These are phyloP conservation scores for Amazonetta brasiliensis DNA, from an alignment of 2,797 vertebrate species.

Conservation along the genomic window DNA sequence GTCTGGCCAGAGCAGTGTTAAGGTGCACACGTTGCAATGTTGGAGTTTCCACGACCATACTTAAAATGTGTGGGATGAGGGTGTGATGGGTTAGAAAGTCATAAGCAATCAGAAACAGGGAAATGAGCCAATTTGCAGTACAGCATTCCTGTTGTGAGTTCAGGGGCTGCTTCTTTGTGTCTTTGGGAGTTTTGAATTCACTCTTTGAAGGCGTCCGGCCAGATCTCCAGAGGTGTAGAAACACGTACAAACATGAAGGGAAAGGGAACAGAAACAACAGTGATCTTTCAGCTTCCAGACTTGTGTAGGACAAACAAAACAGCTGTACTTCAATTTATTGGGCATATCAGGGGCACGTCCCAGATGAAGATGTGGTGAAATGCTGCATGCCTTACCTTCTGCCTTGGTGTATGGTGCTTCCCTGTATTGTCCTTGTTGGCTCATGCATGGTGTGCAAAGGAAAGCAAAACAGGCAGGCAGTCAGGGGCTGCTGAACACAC, in stretches of 20 bases:
- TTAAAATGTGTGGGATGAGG: background rate
- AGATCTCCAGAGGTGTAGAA: background rate
- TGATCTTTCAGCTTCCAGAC: background rate
- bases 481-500: accelerated
- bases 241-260: background rate
- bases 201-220: constrained; percentile 34
- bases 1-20: background rate
- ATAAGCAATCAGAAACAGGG: background rate
- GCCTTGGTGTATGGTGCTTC: background rate
- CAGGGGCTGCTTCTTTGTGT: background rate
- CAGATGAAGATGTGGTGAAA: background rate
- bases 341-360: accelerated
- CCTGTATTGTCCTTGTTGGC: accelerated
- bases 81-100: background rate
- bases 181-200: background rate
- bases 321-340: background rate
- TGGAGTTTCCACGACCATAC: background rate
- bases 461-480: background rate
- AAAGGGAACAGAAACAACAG: background rate
- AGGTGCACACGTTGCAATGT: background rate
- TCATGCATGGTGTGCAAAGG: background rate
- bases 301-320: background rate
- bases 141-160: background rate
- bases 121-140: background rate
- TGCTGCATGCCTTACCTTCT: accelerated